These are phyloP conservation scores for Gymnarchus niloticus DNA, from an alignment of 2,113 vertebrate genomes.

Conservation along the genomic window DNA sequence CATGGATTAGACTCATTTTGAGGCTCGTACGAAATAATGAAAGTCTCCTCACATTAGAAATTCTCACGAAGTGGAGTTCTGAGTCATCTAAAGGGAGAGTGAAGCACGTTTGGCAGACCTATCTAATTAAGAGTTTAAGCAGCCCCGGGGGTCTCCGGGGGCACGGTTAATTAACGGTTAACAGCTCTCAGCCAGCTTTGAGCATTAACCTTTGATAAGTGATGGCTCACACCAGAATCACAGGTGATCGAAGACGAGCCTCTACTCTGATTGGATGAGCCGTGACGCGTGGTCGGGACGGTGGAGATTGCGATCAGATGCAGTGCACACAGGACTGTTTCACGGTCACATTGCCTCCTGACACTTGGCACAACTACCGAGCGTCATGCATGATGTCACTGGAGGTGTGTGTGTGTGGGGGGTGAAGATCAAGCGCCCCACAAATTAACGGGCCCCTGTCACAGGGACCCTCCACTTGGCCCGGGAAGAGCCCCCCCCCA, in stretches of 20 bases:
- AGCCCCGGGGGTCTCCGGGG: not conserved
- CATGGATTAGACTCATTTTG: not conserved
- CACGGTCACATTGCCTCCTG: not conserved
- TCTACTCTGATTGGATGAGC: not conserved
- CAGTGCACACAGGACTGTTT: not conserved
- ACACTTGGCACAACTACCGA: not conserved
- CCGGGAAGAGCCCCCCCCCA: slow-evolving; percentile 32
- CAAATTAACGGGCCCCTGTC: no score
- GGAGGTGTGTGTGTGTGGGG: not conserved
- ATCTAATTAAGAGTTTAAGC: not conserved
- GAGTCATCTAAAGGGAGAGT: not conserved
- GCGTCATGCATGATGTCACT: not conserved
- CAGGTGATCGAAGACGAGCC: not conserved
- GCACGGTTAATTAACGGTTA: not conserved
- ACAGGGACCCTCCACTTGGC: slow-evolving; percentile 28
- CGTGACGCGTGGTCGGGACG: not conserved
- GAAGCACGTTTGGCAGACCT: not conserved
- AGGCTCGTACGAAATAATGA: not conserved
- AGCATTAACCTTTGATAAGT: not conserved
- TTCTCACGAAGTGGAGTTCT: not conserved
- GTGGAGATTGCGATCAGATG: no score
- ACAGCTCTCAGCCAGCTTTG: not conserved
- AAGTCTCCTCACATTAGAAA: not conserved
- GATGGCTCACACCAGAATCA: not conserved
- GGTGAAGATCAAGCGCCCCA: not conserved